Evolutionary conservation across 2,113 vertebrate genomes (phyloP).

Genomic region (Toxotes jaculatrix): DNA sequence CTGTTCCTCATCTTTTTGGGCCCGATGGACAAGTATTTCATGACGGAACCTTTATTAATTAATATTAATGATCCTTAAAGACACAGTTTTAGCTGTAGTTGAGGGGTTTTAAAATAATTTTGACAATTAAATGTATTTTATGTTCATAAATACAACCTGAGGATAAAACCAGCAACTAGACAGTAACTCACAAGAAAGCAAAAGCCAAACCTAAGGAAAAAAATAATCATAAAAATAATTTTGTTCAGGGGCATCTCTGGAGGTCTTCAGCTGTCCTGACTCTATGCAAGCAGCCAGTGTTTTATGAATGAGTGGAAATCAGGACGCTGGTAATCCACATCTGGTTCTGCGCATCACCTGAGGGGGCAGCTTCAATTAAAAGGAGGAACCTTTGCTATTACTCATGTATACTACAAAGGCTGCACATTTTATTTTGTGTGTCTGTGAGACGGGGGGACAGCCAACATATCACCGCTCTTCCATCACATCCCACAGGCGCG

Average conservation of each 20-base stretch:
- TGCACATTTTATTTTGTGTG: neutral
- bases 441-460: neutral
- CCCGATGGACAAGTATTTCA: too few species aligned
- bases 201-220: too few species aligned
- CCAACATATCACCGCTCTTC: neutral
- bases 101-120: too few species aligned
- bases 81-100: too few species aligned
- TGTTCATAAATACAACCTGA: too few species aligned
- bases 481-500: neutral
- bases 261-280: neutral
- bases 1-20: too few species aligned
- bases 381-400: neutral
- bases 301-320: neutral
- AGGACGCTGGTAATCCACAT: neutral
- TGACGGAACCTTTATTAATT: neutral
- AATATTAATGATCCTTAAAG: too few species aligned
- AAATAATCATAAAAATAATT: too few species aligned
- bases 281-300: neutral
- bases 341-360: neutral
- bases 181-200: too few species aligned
- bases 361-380: neutral
- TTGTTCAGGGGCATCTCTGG: too few species aligned
- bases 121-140: too few species aligned
- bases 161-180: too few species aligned
- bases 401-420: neutral